These are phyloP conservation scores for Aviceda subcristata DNA, from an alignment of 2,113 vertebrate species.

Conservation along the genomic window DNA sequence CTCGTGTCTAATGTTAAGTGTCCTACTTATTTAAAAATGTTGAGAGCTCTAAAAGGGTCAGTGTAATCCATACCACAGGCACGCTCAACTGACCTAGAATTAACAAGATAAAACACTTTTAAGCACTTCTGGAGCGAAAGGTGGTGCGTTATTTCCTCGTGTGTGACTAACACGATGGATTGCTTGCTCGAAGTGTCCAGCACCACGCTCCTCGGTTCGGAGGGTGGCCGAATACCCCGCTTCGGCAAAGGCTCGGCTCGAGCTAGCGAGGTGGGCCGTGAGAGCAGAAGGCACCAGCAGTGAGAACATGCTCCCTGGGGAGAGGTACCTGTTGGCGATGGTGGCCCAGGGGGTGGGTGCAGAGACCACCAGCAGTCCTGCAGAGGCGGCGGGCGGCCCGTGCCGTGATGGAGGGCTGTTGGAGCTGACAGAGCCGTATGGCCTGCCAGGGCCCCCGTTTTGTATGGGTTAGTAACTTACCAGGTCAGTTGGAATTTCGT, in stretches of 20 bases:
- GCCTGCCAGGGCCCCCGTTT: background rate
- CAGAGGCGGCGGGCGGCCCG: accelerated
- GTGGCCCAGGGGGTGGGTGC: background rate
- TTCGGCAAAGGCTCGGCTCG: background rate
- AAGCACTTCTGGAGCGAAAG: background rate
- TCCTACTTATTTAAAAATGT: slow-evolving; percentile 21
- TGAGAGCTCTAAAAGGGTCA: background rate
- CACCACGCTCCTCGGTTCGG: accelerated
- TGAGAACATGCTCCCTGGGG: background rate
- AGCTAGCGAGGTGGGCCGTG: background rate
- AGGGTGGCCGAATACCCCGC: accelerated
- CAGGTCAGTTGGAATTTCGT: background rate
- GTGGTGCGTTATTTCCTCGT: accelerated
- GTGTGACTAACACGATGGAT: accelerated
- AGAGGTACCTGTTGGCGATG: accelerated
- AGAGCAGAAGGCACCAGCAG: background rate
- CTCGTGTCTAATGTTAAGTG: background rate
- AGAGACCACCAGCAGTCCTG: background rate
- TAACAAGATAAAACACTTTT: background rate
- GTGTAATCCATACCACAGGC: slow-evolving; percentile 6
- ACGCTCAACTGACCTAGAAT: background rate
- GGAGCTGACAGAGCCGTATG: background rate
- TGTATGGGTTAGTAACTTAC: background rate
- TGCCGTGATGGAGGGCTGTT: accelerated
- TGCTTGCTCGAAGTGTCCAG: background rate